These are phyloP conservation scores for Penaeus chinensis DNA, from an alignment of 1,140 invertebrate species.

Conservation along the genomic window DNA sequence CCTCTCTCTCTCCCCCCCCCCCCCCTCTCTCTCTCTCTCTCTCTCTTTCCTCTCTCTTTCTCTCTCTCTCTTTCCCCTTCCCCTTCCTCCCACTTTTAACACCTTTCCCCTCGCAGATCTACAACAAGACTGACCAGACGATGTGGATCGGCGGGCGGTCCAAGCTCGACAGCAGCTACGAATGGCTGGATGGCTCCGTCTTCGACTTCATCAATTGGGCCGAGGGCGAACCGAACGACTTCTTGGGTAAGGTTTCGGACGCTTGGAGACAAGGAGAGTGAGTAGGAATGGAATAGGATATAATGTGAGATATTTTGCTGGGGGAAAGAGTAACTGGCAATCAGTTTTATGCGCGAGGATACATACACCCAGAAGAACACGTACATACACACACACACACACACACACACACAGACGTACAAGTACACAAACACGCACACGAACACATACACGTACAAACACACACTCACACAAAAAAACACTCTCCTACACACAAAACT, in stretches of 20 bases:
- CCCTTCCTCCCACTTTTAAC: too few species aligned
- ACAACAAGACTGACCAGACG: not conserved
- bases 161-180: slow-evolving; percentile 18
- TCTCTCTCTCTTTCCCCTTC: not conserved
- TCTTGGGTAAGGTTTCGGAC: not conserved
- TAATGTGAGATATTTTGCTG: not conserved
- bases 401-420: too few species aligned
- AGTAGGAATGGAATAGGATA: not conserved
- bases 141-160: slow-evolving; percentile 40
- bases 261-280: not conserved
- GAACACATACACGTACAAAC: too few species aligned
- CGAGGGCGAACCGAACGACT: slow-evolving; percentile 41
- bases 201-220: slow-evolving; percentile 51
- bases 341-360: not conserved
- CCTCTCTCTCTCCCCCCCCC: too few species aligned
- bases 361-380: not conserved
- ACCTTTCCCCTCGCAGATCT: not conserved
- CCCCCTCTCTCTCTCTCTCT: not conserved
- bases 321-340: not conserved
- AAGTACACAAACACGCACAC: too few species aligned
- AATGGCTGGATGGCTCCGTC: slow-evolving; percentile 27
- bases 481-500: too few species aligned
- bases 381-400: not conserved
- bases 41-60: not conserved
- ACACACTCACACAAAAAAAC: too few species aligned